Evolutionary conservation across 2,113 vertebrate genomes (phyloP).

Genomic region (Tenrec ecaudatus): DNA sequence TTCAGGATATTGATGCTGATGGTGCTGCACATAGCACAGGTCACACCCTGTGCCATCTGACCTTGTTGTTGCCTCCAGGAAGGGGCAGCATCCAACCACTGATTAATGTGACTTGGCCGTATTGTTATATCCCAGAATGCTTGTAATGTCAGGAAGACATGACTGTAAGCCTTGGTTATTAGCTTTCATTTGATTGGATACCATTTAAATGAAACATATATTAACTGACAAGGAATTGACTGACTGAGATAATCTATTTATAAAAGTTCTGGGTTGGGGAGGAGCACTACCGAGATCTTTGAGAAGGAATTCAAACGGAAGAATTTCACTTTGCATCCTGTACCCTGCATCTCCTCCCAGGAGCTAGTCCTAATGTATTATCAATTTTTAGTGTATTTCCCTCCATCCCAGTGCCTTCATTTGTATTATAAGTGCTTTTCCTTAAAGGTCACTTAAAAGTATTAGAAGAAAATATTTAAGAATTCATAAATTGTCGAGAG

Average conservation of each 20-base stretch:
- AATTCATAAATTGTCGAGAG: neutral
- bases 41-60: neutral
- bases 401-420: neutral
- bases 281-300: neutral
- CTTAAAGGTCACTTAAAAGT: neutral
- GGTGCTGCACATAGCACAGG: neutral
- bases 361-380: neutral
- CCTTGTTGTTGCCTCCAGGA: neutral
- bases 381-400: neutral
- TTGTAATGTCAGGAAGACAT: neutral
- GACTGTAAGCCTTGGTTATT: neutral
- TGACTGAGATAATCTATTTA: neutral
- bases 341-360: neutral
- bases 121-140: neutral
- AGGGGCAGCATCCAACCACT: neutral
- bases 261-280: neutral
- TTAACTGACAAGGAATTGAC: neutral
- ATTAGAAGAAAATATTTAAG: neutral
- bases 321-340: neutral
- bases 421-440: constrained; percentile 1
- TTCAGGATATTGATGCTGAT: neutral
- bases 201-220: neutral
- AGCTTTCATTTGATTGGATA: neutral
- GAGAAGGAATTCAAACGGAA: neutral
- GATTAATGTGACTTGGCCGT: neutral